Evolutionary conservation across 2,113 vertebrate species (phyloP).

Genomic region (Oncorhynchus gorbuscha): DNA sequence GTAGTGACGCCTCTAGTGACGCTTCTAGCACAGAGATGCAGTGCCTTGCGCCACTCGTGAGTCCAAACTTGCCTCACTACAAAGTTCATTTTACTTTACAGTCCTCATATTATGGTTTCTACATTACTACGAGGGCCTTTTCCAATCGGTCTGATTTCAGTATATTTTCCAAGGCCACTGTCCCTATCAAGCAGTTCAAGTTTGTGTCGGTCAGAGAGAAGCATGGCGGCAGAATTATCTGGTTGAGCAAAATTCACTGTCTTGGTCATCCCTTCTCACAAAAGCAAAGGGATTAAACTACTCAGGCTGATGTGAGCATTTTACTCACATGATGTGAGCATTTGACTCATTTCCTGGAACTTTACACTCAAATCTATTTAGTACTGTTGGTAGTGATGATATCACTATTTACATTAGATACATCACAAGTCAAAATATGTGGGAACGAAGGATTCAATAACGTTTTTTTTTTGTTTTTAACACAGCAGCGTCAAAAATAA

Average conservation of each 20-base stretch:
- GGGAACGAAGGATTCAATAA: too few species aligned
- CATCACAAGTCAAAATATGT: neutral
- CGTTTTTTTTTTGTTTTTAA: too few species aligned
- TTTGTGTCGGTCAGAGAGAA: neutral
- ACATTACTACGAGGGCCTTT: neutral
- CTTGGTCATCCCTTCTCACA: slow-evolving; percentile 5
- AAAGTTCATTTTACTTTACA: neutral
- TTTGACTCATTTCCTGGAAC: neutral
- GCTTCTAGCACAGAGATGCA: too few species aligned
- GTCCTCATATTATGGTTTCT: neutral
- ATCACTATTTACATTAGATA: slow-evolving; percentile 5
- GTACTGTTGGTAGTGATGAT: slow-evolving; percentile 1
- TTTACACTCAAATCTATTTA: neutral
- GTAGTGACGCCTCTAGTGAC: too few species aligned
- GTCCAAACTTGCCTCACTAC: too few species aligned
- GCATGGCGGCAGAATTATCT: neutral
- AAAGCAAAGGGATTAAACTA: slow-evolving; percentile 28
- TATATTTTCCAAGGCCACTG: neutral
- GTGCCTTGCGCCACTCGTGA: too few species aligned
- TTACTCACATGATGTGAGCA: neutral
- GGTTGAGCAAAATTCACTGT: neutral
- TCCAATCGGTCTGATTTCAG: neutral
- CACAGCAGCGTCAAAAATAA: too few species aligned
- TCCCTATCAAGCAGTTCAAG: neutral
- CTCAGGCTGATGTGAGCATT: slow-evolving; percentile 7